Percentiles rank a stretch among this genome's conserved stretches.
Evolutionary conservation across 1,140 invertebrate genomes (phyloP).

Genomic region (Aphaenogaster floridana): DNA sequence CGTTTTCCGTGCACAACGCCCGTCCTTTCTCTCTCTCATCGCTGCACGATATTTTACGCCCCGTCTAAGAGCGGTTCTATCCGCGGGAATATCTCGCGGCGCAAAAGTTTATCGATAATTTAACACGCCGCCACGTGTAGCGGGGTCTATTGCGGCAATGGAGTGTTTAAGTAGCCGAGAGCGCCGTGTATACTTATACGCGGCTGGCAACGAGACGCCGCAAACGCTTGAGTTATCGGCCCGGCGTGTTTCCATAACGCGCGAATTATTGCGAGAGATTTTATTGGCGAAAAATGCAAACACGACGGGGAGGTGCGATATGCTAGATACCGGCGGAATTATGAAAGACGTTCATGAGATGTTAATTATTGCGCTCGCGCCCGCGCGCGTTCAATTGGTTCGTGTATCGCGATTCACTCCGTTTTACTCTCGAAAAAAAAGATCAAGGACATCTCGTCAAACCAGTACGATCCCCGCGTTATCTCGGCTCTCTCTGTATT

Average conservation of each 20-base stretch:
- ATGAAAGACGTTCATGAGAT: neutral
- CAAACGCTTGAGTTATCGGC: constrained; percentile 26
- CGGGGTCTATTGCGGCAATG: constrained; percentile 35
- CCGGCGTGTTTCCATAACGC: constrained; percentile 3
- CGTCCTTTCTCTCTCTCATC: neutral
- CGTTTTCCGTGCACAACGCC: neutral
- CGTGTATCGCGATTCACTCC: neutral
- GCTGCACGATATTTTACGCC: constrained; percentile 1
- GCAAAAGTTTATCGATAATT: constrained; percentile 58
- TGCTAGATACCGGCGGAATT: neutral
- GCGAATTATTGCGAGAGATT: constrained; percentile 50
- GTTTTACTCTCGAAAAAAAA: constrained; percentile 24
- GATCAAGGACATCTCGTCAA: constrained; percentile 13
- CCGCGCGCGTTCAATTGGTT: neutral
- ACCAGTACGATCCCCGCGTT: neutral
- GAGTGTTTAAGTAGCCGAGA: constrained; percentile 28
- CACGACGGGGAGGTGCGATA: neutral
- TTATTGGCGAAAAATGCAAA: constrained; percentile 32
- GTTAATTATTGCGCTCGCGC: neutral
- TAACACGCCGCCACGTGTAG: constrained; percentile 19
- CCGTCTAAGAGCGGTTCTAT: constrained; percentile 8
- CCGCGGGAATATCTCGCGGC: constrained; percentile 29
- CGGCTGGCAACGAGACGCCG: constrained; percentile 20
- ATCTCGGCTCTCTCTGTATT: neutral
- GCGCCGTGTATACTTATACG: constrained; percentile 1